Evolutionary conservation across 2,888 invertebrate genomes (phyloP), one percentile per base, ranked within the genome.

Genomic region (Ceramica pisi): DNA sequence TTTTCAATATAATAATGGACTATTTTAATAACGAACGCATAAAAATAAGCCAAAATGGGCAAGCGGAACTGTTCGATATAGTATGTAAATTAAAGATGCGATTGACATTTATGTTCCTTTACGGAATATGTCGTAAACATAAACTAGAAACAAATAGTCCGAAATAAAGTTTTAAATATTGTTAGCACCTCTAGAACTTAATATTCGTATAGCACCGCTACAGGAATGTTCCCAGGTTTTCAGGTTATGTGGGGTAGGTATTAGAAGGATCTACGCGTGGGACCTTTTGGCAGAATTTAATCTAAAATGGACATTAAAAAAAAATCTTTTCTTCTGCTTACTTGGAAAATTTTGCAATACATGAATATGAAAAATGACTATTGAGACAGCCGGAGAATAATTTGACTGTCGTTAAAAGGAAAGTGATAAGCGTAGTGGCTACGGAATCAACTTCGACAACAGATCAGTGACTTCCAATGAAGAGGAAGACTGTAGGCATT

Each of bases 11-110:
- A 38, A 38, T 62, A 71, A 66, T 64, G 59, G 48, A 57, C 16
- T 70, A 53, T 67, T 66, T 82, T 21, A 65, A 63, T 72, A 56
- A 53, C 44, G 12, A 51, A 51, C 10, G 31, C n/a, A 64, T 66
- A 38, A 61, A 31, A 41, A 50, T 65, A 46, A 46, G 10, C 65
- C 31, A 68, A 67, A 71, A 61, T 56, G n/a, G 66, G 72, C 50
- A 69, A 50, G 26, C 38, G 63, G 53, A 67, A 66, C 67, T 67
- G 55, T 60, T 59, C 61, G 59, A 41, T 48, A 41, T 59, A 46
- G 16, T 31, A 48, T 48, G 31, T 51, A 55, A 44, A 61, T 67
- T 73, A 50, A 63, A 50, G 35, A 51, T 62, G 14, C 19, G 56
- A 63, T 41, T 56, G 26, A 55, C 14, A 65, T 53, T 71, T 66